Base-by-base conservation (phyloP, 1,140 invertebrate genomes). In the Drosophila athabasca region DNA sequence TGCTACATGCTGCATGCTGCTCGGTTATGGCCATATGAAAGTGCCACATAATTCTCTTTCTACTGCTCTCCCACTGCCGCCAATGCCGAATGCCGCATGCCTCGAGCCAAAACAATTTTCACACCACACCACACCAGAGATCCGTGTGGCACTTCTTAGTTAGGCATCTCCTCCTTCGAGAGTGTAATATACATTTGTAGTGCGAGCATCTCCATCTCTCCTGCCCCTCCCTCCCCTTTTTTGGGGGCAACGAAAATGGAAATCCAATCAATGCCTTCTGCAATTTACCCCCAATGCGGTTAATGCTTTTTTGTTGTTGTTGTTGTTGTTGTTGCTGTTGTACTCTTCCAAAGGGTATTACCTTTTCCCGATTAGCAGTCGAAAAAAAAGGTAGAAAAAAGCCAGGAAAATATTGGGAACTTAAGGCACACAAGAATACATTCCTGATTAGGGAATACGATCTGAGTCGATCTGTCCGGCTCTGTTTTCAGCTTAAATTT, bases 61-160 rank as follows among this genome's bases (percentile, higher is more conserved):
- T 31, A 35, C 17, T 43, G 44, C 35, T 45, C 45, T 50, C 49
- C 44, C 69, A 71, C 44, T 61, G 46, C 50, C 62, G 49, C 64
- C 69, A 71, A 29, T 61, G 46, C 50, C 60, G 49, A 57, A 52
- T 48, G 43, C 22, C 31, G 60, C 41, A 13, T 26, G 31, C 78
- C 69, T 64, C 62, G 44, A 66, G 71, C 58, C 58, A 71, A 81
- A 84, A 85, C 77, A 64, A 85, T 85, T 87, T 85, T 87, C 81
- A 85, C 81, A 81, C 81, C 78, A 87, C 81, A 81, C 81, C 73
- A 72, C 51, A 46, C 69, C 52, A 54, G 59, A 41, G 49, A 51
- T 39, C 58, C 69, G 51, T 39, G 35, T 39, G 35, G 35, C 35
- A 39, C 11, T 39, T 39, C 31, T 39, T 39, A 11, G 11, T 39